Conservation (phyloP, 2,797 vertebrate genomes). For the Chelon auratus region DNA sequence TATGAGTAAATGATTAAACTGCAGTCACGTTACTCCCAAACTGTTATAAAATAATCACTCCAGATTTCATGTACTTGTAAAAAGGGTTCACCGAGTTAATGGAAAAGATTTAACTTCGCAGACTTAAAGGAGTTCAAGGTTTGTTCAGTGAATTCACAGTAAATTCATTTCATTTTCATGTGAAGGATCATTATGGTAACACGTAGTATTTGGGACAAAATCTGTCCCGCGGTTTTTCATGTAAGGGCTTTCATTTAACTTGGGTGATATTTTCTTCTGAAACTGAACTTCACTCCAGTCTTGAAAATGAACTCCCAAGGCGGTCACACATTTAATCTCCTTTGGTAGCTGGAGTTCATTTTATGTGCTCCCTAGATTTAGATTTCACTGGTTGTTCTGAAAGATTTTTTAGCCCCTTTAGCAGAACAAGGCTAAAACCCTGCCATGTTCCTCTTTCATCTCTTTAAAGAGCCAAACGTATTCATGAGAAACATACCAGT, state of each 20-base stretch:
- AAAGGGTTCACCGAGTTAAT: slow-evolving; percentile 54
- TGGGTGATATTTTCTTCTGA: neutral
- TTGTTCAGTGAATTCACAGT: neutral
- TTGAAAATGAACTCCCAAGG: slow-evolving; percentile 27
- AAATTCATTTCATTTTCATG: neutral
- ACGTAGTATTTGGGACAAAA: neutral
- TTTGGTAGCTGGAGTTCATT: slow-evolving; percentile 19
- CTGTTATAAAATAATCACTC: slow-evolving; percentile 58
- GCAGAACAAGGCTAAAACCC: slow-evolving; percentile 1
- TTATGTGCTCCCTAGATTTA: slow-evolving; percentile 12
- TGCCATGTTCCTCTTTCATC: slow-evolving; percentile 20
- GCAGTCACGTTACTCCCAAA: slow-evolving; percentile 36
- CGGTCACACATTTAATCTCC: neutral
- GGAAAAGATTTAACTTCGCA: slow-evolving; percentile 2
- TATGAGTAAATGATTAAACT: slow-evolving; percentile 65
- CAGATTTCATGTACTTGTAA: slow-evolving; percentile 40
- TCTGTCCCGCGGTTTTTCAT: neutral
- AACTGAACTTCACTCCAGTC: slow-evolving; percentile 11
- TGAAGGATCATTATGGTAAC: neutral
- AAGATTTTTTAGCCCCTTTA: neutral
- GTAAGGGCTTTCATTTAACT: neutral
- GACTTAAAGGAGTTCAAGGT: neutral
- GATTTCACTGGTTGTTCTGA: slow-evolving; percentile 9
- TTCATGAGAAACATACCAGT: neutral
- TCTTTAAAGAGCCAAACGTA: neutral